Evolutionary conservation across 2,888 invertebrate species (phyloP).

Genomic region (Polyommatus icarus): DNA sequence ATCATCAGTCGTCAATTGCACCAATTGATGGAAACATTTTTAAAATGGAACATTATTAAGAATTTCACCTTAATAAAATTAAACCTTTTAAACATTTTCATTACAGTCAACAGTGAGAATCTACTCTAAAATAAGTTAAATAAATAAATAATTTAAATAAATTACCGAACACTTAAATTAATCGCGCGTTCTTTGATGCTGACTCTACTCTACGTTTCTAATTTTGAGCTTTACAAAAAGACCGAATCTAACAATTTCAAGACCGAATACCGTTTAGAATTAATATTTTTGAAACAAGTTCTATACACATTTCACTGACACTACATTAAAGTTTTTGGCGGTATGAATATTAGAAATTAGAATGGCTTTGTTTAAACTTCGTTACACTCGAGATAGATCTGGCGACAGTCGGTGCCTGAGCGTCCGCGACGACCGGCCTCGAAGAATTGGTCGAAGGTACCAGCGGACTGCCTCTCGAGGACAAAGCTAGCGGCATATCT

Average conservation of each 20-base stretch:
- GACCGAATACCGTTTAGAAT: neutral
- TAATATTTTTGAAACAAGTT: neutral
- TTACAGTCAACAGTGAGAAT: conserved; percentile 38
- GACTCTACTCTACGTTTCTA: conserved; percentile 43
- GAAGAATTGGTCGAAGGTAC: conserved; percentile 88
- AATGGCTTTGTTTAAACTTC: conserved; percentile 83
- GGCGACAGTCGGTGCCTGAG: conserved; percentile 91
- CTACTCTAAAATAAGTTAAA: conserved; percentile 78
- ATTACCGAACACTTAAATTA: conserved; percentile 49
- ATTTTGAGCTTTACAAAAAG: neutral
- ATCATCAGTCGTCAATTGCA: conserved; percentile 73
- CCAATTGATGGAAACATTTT: conserved; percentile 59
- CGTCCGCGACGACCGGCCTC: conserved; percentile 93
- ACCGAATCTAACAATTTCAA: neutral
- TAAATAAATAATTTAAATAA: conserved; percentile 74
- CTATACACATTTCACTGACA: conserved; percentile 22
- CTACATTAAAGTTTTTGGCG: conserved; percentile 39
- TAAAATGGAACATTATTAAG: conserved; percentile 25
- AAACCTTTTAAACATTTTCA: conserved; percentile 19
- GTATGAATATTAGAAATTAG: conserved; percentile 36
- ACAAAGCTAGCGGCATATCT: conserved; percentile 94
- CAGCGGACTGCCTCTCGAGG: conserved; percentile 87
- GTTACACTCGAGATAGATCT: conserved; percentile 92
- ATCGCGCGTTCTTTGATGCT: conserved; percentile 56
- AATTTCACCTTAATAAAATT: conserved; percentile 42